phyloP scores from a whole-genome alignment of 2,888 invertebrate species.

The Drosophila histrio region DNA sequence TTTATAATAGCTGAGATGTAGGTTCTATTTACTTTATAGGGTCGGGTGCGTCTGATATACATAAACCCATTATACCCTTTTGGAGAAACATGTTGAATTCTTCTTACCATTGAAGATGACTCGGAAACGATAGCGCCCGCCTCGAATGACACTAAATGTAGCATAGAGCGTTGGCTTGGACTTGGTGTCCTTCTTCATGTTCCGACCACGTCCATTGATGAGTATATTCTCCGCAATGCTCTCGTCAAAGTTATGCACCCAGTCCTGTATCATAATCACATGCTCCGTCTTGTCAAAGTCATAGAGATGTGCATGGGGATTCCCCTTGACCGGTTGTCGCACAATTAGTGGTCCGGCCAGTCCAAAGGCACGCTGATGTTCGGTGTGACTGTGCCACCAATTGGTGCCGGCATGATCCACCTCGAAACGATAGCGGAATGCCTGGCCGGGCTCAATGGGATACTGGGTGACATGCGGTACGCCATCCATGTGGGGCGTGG shows the following conservation, averaged over 20 bases:
- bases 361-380: slow-evolving; percentile 79
- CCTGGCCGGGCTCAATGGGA: slow-evolving; percentile 81
- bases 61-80: no score
- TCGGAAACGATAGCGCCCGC: slow-evolving; percentile 82
- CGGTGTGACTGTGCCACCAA: slow-evolving; percentile 83
- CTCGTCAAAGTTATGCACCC: slow-evolving; percentile 76
- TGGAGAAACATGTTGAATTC: no score
- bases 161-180: slow-evolving; percentile 69
- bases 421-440: slow-evolving; percentile 80
- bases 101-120: slow-evolving; percentile 81
- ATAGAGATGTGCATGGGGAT: slow-evolving; percentile 74
- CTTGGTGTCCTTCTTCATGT: slow-evolving; percentile 53
- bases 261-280: slow-evolving; percentile 79
- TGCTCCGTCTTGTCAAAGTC: slow-evolving; percentile 80
- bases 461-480: slow-evolving; percentile 82
- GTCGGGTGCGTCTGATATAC: no score
- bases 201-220: slow-evolving; percentile 79
- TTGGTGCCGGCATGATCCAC: slow-evolving; percentile 79
- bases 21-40: no score
- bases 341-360: slow-evolving; percentile 76
- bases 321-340: slow-evolving; percentile 62
- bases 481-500: slow-evolving; percentile 82
- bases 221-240: slow-evolving; percentile 74
- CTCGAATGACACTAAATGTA: slow-evolving; percentile 70
- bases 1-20: no score